A percentile compares a stretch with the other conserved stretches of the same genome.
These are phyloP conservation scores for Xerus inauris DNA, from an alignment of 2,113 vertebrate genomes.

Conservation along the genomic window DNA sequence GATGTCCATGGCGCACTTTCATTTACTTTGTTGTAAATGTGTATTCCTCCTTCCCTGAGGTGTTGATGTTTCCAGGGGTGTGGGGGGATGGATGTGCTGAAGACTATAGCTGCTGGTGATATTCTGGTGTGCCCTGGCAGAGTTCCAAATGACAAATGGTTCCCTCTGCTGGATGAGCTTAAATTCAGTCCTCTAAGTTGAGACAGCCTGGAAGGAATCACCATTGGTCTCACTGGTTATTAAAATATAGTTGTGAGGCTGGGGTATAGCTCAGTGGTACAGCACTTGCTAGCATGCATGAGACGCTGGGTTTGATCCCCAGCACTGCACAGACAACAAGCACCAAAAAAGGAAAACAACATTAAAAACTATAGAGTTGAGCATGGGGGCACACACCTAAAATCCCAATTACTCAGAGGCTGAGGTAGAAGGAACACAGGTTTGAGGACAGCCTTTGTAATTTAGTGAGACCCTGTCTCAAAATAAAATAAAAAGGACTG, in stretches of 20 bases:
- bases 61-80: neutral
- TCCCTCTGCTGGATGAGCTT: conserved; percentile 48
- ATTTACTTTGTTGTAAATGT: conserved; percentile 40
- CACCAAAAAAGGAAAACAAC: neutral
- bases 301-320: neutral
- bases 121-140: neutral
- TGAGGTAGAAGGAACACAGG: neutral
- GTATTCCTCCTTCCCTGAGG: neutral
- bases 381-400: too few species aligned
- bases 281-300: too few species aligned
- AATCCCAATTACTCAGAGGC: neutral
- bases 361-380: neutral
- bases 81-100: too few species aligned
- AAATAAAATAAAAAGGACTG: neutral
- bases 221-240: neutral
- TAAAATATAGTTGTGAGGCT: neutral
- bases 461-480: neutral
- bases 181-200: neutral
- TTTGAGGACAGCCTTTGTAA: neutral
- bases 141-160: neutral
- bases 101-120: neutral
- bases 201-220: neutral
- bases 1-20: neutral
- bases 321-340: neutral
- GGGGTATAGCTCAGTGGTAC: neutral